Evolutionary conservation across 2,888 invertebrate species (phyloP).

Genomic region (Folsomia candida): DNA sequence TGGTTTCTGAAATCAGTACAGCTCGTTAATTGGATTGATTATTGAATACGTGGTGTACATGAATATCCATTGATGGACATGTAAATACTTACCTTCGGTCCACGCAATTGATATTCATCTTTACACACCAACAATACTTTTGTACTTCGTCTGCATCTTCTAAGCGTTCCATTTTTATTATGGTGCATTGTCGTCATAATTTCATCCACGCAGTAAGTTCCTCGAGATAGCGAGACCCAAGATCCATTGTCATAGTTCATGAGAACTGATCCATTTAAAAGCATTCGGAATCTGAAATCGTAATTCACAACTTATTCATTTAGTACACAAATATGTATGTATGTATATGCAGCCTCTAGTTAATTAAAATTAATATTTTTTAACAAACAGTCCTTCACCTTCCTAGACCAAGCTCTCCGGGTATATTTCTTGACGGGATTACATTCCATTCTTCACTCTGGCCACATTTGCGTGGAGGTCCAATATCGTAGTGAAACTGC

Average conservation of each 20-base stretch:
- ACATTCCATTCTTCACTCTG: constrained; percentile 10
- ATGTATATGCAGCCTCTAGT: too few relatives aligned
- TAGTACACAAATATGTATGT: constrained; percentile 9
- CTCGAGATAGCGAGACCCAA: constrained; percentile 14
- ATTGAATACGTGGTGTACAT: background rate
- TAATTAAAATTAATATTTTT: too few relatives aligned
- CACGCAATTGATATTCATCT: constrained; percentile 10
- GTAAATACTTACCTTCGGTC: constrained; percentile 6
- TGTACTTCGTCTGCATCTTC: background rate
- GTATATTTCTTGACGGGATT: constrained; percentile 22
- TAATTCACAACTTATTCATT: constrained; percentile 7
- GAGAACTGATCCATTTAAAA: constrained; percentile 30
- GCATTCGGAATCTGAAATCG: constrained; percentile 19
- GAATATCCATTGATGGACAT: background rate
- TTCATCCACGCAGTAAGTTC: constrained; percentile 27
- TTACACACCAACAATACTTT: constrained; percentile 20
- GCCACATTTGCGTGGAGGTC: constrained; percentile 10
- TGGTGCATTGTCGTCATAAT: background rate
- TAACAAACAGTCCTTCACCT: constrained; percentile 7
- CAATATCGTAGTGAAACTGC: constrained; percentile 2
- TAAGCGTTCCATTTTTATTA: background rate
- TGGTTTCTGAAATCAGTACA: constrained; percentile 17
- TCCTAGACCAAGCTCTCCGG: constrained; percentile 13
- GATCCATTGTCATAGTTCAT: constrained; percentile 22
- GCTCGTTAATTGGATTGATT: background rate